phyloP scores from a whole-genome alignment of 1,140 invertebrate species.

The Archegozetes longisetosus region DNA sequence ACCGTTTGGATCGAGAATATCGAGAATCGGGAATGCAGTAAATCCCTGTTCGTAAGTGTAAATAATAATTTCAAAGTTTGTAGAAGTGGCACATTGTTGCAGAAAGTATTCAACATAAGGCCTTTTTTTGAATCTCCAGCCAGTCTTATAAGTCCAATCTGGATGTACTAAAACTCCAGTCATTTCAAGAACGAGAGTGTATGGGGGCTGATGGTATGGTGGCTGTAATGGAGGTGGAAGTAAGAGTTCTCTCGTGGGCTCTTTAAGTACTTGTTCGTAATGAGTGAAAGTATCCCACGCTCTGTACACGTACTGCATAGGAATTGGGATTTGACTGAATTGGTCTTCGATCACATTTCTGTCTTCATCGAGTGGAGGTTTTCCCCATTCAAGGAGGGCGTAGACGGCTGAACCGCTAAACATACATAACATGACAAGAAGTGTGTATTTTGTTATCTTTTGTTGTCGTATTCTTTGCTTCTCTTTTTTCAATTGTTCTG shows the following conservation, averaged over 20 bases:
- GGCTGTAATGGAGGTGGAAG: conserved; percentile 79
- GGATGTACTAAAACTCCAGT: conserved; percentile 92
- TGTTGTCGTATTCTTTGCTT: conserved; percentile 5
- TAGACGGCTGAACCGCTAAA: conserved; percentile 11
- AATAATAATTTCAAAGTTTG: conserved; percentile 88
- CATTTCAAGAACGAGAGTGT: conserved; percentile 88
- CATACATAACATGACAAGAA: conserved; percentile 5
- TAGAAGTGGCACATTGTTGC: conserved; percentile 59
- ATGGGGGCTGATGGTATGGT: conserved; percentile 89
- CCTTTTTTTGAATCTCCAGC: conserved; percentile 90
- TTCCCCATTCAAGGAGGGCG: conserved; percentile 14
- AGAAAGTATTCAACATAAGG: conserved; percentile 91
- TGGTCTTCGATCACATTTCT: conserved; percentile 18
- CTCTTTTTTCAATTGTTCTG: conserved; percentile 6
- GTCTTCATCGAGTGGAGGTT: conserved; percentile 14
- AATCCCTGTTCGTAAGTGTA: conserved; percentile 81
- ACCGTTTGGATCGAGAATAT: conserved; percentile 75
- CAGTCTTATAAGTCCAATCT: conserved; percentile 87
- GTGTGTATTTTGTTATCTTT: conserved; percentile 11
- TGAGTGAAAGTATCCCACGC: conserved; percentile 11
- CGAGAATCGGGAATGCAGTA: conserved; percentile 82
- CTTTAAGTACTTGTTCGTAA: conserved; percentile 57
- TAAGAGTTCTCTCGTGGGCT: conserved; percentile 83
- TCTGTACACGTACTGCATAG: conserved; percentile 12
- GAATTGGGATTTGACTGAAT: conserved; percentile 10